phyloP scores from a whole-genome alignment of 1,140 invertebrate genomes.

The Cydia splendana region DNA sequence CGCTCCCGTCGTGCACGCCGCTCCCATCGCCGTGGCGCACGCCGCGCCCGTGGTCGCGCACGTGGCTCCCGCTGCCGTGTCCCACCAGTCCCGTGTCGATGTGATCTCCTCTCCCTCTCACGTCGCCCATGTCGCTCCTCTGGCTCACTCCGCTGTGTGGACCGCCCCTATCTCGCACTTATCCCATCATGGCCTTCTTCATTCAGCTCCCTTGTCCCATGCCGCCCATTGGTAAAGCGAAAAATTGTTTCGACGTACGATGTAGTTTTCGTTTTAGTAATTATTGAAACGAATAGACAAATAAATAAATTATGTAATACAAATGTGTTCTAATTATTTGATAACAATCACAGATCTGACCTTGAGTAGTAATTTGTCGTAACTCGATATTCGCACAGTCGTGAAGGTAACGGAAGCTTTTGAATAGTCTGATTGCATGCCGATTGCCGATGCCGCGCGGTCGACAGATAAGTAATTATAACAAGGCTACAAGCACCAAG shows the following conservation, averaged over 20 bases:
- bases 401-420: slow-evolving; percentile 24
- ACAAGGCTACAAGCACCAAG: slow-evolving; percentile 24
- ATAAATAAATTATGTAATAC: slow-evolving; percentile 39
- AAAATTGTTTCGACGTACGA: slow-evolving; percentile 50
- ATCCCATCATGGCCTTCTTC: slow-evolving; percentile 30
- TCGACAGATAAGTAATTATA: slow-evolving; percentile 22
- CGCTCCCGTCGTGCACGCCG: slow-evolving; percentile 43
- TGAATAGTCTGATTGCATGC: slow-evolving; percentile 8
- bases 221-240: slow-evolving; percentile 49
- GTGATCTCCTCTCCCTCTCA: slow-evolving; percentile 43
- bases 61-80: slow-evolving; percentile 46
- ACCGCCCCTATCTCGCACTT: slow-evolving; percentile 37
- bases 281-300: slow-evolving; percentile 62
- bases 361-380: not conserved
- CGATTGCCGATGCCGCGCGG: slow-evolving; percentile 5
- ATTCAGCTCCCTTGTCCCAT: slow-evolving; percentile 41
- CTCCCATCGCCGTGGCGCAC: slow-evolving; percentile 42
- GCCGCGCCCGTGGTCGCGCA: slow-evolving; percentile 49
- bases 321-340: slow-evolving; percentile 21
- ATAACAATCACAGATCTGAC: not conserved
- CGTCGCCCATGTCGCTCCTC: slow-evolving; percentile 38
- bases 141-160: slow-evolving; percentile 43
- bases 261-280: slow-evolving; percentile 60
- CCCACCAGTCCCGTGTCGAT: slow-evolving; percentile 58
- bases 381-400: slow-evolving; percentile 18